These are phyloP conservation scores for Lepidonotus clava DNA, from an alignment of 2,888 invertebrate genomes.

Conservation along the genomic window DNA sequence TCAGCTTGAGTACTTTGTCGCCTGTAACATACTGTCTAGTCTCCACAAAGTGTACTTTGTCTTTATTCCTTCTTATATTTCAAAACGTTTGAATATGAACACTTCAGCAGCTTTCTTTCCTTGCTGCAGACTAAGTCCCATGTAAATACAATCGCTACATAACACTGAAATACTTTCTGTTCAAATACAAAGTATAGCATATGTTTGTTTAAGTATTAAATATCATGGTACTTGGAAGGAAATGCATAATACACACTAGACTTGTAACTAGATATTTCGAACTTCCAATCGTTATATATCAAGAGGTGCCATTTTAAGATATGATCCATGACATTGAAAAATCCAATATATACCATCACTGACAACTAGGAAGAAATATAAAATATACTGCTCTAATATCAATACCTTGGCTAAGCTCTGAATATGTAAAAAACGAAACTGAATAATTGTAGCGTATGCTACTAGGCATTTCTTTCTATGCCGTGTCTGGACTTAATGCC, in stretches of 20 bases:
- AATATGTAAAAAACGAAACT: conserved; percentile 37
- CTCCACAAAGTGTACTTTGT: not conserved
- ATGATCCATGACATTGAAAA: conserved; percentile 40
- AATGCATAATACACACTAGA: conserved; percentile 24
- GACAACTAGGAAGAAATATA: conserved; percentile 47
- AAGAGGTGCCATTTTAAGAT: conserved; percentile 10
- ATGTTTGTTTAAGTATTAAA: not conserved
- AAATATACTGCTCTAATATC: conserved; percentile 38
- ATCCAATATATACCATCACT: conserved; percentile 28
- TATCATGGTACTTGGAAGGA: conserved; percentile 16
- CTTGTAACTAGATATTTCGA: conserved; percentile 8
- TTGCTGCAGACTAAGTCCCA: not conserved
- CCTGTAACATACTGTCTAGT: not conserved
- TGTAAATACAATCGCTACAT: not conserved
- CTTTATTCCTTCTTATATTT: not conserved
- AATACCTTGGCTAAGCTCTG: conserved; percentile 49
- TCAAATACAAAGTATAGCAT: conserved; percentile 18
- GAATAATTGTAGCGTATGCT: conserved; percentile 18
- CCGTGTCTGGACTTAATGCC: not conserved
- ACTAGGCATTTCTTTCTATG: conserved; percentile 2
- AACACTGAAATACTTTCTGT: not conserved
- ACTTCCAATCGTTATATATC: conserved; percentile 8
- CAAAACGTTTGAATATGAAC: not conserved
- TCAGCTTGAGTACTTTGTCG: not conserved
- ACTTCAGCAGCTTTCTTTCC: not conserved